A percentile compares a stretch with the other conserved stretches of the same genome.
Evolutionary conservation across 2,113 vertebrate genomes (phyloP).

Genomic region (pig (Sus scrofa)): DNA sequence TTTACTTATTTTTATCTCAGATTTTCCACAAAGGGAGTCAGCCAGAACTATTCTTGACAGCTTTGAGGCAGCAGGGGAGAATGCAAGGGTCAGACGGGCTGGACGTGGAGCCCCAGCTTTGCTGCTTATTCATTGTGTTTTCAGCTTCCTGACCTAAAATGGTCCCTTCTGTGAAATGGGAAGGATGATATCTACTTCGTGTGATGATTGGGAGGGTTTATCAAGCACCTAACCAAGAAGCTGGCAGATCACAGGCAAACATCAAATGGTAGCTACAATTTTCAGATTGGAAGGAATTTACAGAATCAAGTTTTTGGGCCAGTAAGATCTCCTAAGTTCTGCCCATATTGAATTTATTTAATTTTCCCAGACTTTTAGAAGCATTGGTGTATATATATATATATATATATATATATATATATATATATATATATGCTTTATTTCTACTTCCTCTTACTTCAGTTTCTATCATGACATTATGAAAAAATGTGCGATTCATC

Average conservation of each 20-base stretch:
- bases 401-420: no score
- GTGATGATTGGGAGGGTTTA: neutral
- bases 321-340: conserved; percentile 11
- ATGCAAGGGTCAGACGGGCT: neutral
- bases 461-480: conserved; percentile 45
- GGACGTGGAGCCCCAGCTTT: neutral
- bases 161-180: neutral
- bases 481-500: conserved; percentile 73
- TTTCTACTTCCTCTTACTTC: conserved; percentile 36
- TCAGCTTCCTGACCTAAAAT: neutral
- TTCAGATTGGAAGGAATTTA: conserved; percentile 49
- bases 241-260: neutral
- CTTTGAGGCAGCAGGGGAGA: neutral
- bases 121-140: neutral
- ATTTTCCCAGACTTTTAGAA: conserved; percentile 22
- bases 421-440: neutral
- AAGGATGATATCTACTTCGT: neutral
- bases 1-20: conserved; percentile 56
- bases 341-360: neutral
- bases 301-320: neutral
- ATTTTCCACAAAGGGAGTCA: conserved; percentile 18
- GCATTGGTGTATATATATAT: neutral
- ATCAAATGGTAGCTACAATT: neutral
- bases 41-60: neutral
- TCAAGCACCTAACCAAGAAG: neutral